phyloP scores from a whole-genome alignment of 2,113 vertebrate species.

The crab-eating macaque (Macaca fascicularis) region DNA sequence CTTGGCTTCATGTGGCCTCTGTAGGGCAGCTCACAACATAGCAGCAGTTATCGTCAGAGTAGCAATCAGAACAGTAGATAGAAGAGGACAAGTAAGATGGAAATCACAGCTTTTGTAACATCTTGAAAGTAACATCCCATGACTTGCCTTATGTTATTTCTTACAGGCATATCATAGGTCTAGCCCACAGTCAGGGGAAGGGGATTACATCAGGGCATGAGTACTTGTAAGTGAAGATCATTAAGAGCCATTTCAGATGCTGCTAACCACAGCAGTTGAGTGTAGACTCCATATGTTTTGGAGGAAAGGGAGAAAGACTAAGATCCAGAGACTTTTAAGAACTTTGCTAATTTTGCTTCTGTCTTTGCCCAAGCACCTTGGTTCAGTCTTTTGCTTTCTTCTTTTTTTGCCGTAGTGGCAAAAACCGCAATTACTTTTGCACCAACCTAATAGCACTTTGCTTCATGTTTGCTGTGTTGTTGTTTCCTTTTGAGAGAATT shows the following conservation, averaged over 20 bases:
- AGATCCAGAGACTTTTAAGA: neutral
- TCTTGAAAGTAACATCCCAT: neutral
- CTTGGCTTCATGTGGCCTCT: neutral
- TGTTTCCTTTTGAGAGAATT: slow-evolving; percentile 42
- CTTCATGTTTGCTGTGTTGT: slow-evolving; percentile 19
- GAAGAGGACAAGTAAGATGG: neutral
- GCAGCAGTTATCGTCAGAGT: neutral
- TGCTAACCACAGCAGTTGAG: neutral
- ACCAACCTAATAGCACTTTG: neutral
- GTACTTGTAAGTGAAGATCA: neutral
- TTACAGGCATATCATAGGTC: neutral
- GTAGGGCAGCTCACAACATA: neutral
- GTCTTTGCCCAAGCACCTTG: neutral
- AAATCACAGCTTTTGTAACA: neutral
- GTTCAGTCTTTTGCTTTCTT: neutral
- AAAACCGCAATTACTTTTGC: too few species aligned
- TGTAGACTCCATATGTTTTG: neutral
- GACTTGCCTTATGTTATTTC: neutral
- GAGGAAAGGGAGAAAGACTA: neutral
- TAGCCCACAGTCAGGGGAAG: neutral
- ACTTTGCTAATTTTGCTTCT: slow-evolving; percentile 1
- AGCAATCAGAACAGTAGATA: neutral
- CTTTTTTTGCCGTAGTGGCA: too few species aligned
- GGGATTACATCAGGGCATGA: neutral
- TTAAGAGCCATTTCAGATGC: neutral